Percentiles rank a stretch among this genome's conserved stretches.
Conservation (phyloP, 2,797 vertebrate species). For the Oreochromis mossambicus region DNA sequence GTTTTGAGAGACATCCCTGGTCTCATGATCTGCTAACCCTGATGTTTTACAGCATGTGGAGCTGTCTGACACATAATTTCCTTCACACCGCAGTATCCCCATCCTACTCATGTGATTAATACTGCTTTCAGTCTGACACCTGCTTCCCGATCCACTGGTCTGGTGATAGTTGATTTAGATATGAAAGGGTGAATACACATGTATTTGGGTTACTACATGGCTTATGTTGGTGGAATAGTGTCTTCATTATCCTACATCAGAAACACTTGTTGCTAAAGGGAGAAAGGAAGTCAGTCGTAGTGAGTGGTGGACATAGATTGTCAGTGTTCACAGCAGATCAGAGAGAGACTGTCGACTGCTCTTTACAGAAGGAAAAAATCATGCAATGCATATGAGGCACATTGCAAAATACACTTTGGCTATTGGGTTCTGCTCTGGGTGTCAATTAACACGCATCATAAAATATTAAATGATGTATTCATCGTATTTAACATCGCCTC, state of each 20-base stretch:
- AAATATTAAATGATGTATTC: constrained; percentile 10
- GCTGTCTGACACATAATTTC: constrained; percentile 42
- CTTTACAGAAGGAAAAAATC: neutral
- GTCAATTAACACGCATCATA: neutral
- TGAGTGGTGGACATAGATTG: neutral
- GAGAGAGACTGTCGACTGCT: neutral
- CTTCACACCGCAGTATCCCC: neutral
- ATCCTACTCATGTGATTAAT: constrained; percentile 20
- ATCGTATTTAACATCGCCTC: neutral
- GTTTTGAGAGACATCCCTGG: constrained; percentile 17
- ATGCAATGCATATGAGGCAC: neutral
- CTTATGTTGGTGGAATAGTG: neutral
- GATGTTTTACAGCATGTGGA: constrained; percentile 46
- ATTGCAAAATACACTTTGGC: neutral
- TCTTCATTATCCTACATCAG: neutral
- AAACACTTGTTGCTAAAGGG: neutral
- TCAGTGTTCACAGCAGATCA: neutral
- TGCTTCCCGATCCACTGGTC: neutral
- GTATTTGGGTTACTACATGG: neutral
- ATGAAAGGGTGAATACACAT: neutral
- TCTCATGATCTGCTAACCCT: constrained; percentile 35
- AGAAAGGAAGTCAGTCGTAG: neutral
- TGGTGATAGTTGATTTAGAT: neutral
- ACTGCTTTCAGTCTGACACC: neutral
- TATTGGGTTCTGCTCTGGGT: neutral